Conservation (phyloP, 2,888 invertebrate species). For the Cantharis rustica region DNA sequence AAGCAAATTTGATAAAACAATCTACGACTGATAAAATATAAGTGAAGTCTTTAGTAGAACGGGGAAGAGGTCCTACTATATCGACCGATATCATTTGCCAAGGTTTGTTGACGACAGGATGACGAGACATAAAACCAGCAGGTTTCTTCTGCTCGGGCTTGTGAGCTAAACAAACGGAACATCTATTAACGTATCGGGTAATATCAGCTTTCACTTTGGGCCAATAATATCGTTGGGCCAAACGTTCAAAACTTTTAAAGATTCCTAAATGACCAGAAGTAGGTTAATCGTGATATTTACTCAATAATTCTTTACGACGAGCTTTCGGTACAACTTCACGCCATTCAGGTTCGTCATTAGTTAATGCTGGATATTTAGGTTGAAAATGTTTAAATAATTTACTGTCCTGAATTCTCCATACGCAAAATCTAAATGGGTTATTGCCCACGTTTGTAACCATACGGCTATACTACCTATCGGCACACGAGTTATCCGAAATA, state of each 20-base stretch:
- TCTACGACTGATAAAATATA: too few relatives aligned
- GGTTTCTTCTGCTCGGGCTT: constrained; percentile 39
- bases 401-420: background rate
- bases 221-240: constrained; percentile 36
- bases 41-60: too few relatives aligned
- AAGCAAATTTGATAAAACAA: too few relatives aligned
- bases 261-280: constrained; percentile 38
- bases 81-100: too few relatives aligned
- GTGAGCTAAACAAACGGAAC: constrained; percentile 32
- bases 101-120: too few relatives aligned
- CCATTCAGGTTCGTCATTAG: constrained; percentile 28
- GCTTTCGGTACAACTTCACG: constrained; percentile 30
- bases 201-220: constrained; percentile 37
- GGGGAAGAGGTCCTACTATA: too few relatives aligned
- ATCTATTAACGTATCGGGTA: constrained; percentile 32
- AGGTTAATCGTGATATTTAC: constrained; percentile 36
- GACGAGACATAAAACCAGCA: too few relatives aligned
- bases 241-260: constrained; percentile 30
- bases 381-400: constrained; percentile 2
- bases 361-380: background rate
- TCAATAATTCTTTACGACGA: constrained; percentile 16
- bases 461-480: background rate
- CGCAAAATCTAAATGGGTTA: background rate
- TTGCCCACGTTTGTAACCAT: background rate
- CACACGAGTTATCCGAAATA: too few relatives aligned